Conservation (phyloP, 2,113 vertebrate genomes). For the Python bivittatus region DNA sequence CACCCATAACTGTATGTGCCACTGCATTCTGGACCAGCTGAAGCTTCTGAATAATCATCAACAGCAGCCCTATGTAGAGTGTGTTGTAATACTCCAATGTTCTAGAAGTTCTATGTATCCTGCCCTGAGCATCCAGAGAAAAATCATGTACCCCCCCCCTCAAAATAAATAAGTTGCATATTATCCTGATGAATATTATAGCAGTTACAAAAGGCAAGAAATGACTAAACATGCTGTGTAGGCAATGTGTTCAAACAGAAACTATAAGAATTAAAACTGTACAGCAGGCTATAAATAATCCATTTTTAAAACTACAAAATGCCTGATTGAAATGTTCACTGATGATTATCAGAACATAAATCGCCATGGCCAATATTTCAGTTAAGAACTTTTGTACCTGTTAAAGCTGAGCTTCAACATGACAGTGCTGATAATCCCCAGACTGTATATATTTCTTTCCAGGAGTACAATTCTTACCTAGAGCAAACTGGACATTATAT, state of each 20-base stretch:
- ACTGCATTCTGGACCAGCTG: not conserved
- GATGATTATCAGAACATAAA: not conserved
- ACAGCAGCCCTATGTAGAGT: not conserved
- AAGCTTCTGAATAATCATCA: not conserved
- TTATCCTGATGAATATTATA: not conserved
- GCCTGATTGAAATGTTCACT: not conserved
- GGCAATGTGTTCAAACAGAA: not conserved
- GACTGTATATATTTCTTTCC: not conserved
- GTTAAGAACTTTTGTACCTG: not conserved
- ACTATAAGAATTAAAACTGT: not conserved
- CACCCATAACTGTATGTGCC: not conserved
- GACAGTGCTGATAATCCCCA: not conserved
- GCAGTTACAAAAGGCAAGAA: not conserved
- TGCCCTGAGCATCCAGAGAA: not conserved
- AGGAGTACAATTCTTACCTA: not conserved
- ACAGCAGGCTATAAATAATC: not conserved
- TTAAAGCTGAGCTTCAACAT: not conserved
- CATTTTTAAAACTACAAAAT: not conserved
- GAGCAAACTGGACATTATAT: not conserved
- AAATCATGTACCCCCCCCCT: not conserved
- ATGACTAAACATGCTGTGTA: not conserved
- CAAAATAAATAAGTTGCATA: not conserved
- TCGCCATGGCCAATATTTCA: not conserved
- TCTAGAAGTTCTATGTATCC: not conserved
- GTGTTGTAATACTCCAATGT: not conserved